Evolutionary conservation across 2,797 vertebrate species (phyloP), one percentile per base, ranked within the genome.

Genomic region (Scarus forsteni): DNA sequence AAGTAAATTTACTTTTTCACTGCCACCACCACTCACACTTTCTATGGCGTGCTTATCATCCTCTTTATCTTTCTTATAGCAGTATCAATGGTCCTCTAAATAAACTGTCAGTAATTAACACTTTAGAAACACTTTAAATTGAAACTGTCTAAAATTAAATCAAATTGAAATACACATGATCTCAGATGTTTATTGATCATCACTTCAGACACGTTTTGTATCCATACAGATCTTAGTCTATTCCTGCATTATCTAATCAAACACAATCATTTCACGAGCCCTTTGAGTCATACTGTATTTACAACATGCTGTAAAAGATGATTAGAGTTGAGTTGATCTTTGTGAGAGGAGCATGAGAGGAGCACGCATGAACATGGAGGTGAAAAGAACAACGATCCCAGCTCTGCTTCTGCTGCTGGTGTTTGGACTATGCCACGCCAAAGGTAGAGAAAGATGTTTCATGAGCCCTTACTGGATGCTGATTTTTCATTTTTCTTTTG

Each of bases 381-480:
- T 52, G 8, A 56, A 60, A 3, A 76, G 42, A 70, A 60, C 57
- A 27, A 51, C 38, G 5, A 12, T 73, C 46, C 2, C 75, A 19
- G 73, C 59, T 46, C n/a, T 91, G 0, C 56, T 67, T 35, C 70
- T 94, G 64, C 72, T 94, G 77, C n/a, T 63, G 14, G 58, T 19
- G 0, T 40, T 69, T 42, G 79, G 71, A 52, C 58, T 42, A 1
- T 67, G 81, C 13, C 14, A 44, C 7, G 83, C 84, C 73, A 89
- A 89, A 82, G 91, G 93, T 92, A 87, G 12, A 79, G 83, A 52
- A 1, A 10, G 10, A 27, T 10, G 27, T 27, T 27, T 27, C 4
- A 27, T 27, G 27, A 27, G 27, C 27, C 2, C 27, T 27, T 27
- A 27, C 27, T 27, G 27, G 27, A 27, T 27, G 27, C 27, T 27